Conservation (phyloP, 2,888 invertebrate genomes). For the Tryphoninae sp. region DNA sequence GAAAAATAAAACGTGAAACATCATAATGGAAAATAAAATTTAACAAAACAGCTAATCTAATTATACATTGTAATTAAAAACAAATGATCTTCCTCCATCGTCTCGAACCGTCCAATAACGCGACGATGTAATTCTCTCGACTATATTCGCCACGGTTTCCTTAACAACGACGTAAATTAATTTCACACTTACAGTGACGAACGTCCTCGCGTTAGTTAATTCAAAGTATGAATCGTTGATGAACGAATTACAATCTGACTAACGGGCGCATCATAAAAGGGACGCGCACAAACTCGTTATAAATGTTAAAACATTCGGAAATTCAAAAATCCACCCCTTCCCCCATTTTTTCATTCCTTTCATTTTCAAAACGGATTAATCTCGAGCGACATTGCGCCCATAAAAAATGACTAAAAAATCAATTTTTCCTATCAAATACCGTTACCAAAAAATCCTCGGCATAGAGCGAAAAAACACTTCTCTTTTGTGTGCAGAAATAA, state of each 20-base stretch:
- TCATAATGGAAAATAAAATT: too few species aligned
- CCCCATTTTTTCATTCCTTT: conserved; percentile 1
- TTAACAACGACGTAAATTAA: conserved; percentile 47
- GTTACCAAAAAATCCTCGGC: background rate
- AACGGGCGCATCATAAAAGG: conserved; percentile 16
- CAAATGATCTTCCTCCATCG: too few species aligned
- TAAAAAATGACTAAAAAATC: background rate
- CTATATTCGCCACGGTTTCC: background rate
- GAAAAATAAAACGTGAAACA: too few species aligned
- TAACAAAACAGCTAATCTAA: too few species aligned
- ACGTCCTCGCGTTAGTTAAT: conserved; percentile 47
- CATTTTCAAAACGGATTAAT: background rate
- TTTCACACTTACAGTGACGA: conserved; percentile 30
- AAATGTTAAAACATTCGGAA: conserved; percentile 21
- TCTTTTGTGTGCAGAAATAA: background rate
- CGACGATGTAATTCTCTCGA: conserved; percentile 1
- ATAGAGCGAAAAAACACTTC: background rate
- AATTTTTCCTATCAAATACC: background rate
- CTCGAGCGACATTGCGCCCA: too few species aligned
- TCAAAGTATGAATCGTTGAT: conserved; percentile 50
- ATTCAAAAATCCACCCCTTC: background rate
- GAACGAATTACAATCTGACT: conserved; percentile 49
- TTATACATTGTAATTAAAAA: too few species aligned
- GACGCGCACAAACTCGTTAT: conserved; percentile 35
- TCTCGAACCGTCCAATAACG: too few species aligned